These are phyloP conservation scores for Mustelus asterias DNA, from an alignment of 2,113 vertebrate species.

Conservation along the genomic window DNA sequence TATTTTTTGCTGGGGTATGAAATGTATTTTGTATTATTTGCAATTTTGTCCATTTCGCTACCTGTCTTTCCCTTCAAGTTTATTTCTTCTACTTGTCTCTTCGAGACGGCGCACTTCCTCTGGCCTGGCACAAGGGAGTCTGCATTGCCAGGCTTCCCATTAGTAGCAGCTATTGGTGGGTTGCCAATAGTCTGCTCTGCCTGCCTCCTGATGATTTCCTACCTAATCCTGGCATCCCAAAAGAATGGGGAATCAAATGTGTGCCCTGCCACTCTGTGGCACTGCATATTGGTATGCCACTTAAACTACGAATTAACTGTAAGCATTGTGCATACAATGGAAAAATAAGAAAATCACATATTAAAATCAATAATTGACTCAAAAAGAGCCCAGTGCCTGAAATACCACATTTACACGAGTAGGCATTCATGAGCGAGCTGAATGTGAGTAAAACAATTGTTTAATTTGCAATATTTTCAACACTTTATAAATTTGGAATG, in stretches of 20 bases:
- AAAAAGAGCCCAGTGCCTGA: neutral
- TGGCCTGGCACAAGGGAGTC: neutral
- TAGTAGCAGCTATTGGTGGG: neutral
- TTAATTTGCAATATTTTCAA: neutral
- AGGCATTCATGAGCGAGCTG: neutral
- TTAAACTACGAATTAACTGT: neutral
- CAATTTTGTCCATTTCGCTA: neutral
- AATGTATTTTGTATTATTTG: neutral
- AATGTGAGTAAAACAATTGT: neutral
- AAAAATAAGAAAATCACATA: neutral
- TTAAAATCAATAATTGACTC: neutral
- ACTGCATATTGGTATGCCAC: neutral
- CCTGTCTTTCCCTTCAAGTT: neutral
- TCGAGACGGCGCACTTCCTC: neutral
- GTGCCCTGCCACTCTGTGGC: neutral
- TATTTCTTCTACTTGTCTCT: neutral
- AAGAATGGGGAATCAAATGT: neutral
- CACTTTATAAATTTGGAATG: neutral
- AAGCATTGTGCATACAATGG: neutral
- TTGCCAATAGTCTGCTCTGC: neutral
- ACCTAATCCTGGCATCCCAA: neutral
- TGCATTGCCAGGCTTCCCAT: neutral
- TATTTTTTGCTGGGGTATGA: neutral
- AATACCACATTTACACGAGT: neutral
- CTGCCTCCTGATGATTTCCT: neutral